Evolutionary conservation across 1,140 invertebrate species (phyloP).

Genomic region (Scaptomyza hsui): DNA sequence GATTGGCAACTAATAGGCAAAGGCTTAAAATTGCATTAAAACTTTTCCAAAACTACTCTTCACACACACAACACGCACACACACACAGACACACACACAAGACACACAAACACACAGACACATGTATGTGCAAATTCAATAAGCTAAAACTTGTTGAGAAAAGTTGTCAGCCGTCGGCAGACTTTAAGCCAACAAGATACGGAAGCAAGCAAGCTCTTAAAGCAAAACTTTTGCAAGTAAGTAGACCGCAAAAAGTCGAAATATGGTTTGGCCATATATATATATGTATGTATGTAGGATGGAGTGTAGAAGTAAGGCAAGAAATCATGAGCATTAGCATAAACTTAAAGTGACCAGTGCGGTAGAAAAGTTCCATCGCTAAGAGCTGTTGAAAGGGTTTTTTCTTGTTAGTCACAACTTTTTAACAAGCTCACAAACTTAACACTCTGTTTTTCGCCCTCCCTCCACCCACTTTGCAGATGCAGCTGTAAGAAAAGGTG

Average conservation of each 20-base stretch:
- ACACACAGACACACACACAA: constrained; percentile 20
- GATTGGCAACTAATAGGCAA: constrained; percentile 76
- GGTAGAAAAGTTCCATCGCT: constrained; percentile 38
- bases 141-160: constrained; percentile 63
- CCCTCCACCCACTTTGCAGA: constrained; percentile 37
- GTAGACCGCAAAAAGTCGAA: constrained; percentile 19
- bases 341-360: constrained; percentile 38
- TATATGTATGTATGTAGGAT: constrained; percentile 6
- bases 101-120: constrained; percentile 14
- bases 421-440: constrained; percentile 53
- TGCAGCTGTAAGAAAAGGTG: constrained; percentile 40
- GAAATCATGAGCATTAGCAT: constrained; percentile 69
- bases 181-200: constrained; percentile 56
- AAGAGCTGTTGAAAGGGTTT: constrained; percentile 47
- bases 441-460: background rate
- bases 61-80: constrained; percentile 17
- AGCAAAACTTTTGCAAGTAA: constrained; percentile 35
- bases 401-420: background rate
- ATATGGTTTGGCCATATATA: constrained; percentile 22
- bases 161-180: constrained; percentile 49
- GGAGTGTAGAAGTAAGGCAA: constrained; percentile 42
- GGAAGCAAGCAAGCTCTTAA: constrained; percentile 39
- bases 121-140: constrained; percentile 59
- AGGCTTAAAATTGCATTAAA: constrained; percentile 80
- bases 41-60: constrained; percentile 58